These are phyloP conservation scores for Neosalanx taihuensis DNA, from an alignment of 2,797 vertebrate genomes.

Conservation along the genomic window DNA sequence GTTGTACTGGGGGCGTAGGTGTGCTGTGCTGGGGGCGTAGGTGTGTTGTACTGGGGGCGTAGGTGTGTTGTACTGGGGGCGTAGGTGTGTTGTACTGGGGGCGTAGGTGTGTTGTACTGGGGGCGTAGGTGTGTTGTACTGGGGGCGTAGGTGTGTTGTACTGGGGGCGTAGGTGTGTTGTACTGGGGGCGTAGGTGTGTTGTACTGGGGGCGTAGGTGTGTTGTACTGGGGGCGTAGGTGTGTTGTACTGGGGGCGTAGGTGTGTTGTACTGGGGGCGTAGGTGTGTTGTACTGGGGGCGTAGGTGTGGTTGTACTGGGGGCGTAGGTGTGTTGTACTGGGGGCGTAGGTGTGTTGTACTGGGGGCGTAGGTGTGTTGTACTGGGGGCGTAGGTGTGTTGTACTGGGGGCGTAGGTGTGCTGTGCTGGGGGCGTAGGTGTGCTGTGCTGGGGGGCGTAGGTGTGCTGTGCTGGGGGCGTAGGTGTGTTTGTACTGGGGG, in stretches of 20 bases:
- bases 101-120: not conserved
- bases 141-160: too few relatives aligned
- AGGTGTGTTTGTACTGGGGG: not conserved
- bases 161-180: too few relatives aligned
- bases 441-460: too few relatives aligned
- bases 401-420: not conserved
- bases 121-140: too few relatives aligned
- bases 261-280: not conserved
- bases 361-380: too few relatives aligned
- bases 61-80: not conserved
- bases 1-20: too few relatives aligned
- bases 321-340: not conserved
- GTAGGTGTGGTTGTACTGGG: too few relatives aligned
- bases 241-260: not conserved
- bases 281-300: too few relatives aligned
- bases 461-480: too few relatives aligned
- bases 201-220: too few relatives aligned
- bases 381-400: not conserved
- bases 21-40: not conserved
- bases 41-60: not conserved
- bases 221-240: not conserved
- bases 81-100: not conserved
- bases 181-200: not conserved
- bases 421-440: too few relatives aligned
- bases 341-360: not conserved